These are phyloP conservation scores for Microplitis manilae DNA, from an alignment of 2,888 invertebrate species.

Conservation along the genomic window DNA sequence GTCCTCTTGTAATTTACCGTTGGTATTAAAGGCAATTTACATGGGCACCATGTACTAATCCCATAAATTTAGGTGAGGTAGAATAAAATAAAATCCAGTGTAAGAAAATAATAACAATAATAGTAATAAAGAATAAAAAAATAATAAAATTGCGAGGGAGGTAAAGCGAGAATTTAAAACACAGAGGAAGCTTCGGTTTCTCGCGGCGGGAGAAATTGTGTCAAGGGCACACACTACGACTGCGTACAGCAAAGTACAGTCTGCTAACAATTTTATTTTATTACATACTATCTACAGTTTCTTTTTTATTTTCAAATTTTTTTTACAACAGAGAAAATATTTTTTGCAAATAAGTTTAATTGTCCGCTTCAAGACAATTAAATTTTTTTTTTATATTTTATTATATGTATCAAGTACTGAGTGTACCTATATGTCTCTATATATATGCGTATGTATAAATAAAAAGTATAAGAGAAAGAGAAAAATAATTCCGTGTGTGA, in stretches of 20 bases:
- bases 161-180: not conserved
- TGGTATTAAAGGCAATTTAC: not conserved
- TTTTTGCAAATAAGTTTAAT: too few species aligned
- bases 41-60: not conserved
- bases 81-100: not conserved
- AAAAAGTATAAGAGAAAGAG: constrained; percentile 24
- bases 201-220: constrained; percentile 62
- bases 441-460: constrained; percentile 3
- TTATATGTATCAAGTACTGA: not conserved
- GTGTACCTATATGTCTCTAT: not conserved
- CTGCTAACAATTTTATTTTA: not conserved
- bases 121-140: not conserved
- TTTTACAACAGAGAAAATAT: too few species aligned
- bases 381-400: not conserved
- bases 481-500: constrained; percentile 51
- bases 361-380: too few species aligned
- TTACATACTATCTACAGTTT: not conserved
- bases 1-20: not conserved
- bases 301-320: not conserved
- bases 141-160: not conserved
- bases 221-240: constrained; percentile 64
- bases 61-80: constrained; percentile 8
- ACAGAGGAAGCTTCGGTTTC: constrained; percentile 48
- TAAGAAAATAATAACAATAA: constrained; percentile 2
- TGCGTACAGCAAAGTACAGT: constrained; percentile 20